These are phyloP conservation scores for Symphodus melops DNA, from an alignment of 2,113 vertebrate species.

Conservation along the genomic window DNA sequence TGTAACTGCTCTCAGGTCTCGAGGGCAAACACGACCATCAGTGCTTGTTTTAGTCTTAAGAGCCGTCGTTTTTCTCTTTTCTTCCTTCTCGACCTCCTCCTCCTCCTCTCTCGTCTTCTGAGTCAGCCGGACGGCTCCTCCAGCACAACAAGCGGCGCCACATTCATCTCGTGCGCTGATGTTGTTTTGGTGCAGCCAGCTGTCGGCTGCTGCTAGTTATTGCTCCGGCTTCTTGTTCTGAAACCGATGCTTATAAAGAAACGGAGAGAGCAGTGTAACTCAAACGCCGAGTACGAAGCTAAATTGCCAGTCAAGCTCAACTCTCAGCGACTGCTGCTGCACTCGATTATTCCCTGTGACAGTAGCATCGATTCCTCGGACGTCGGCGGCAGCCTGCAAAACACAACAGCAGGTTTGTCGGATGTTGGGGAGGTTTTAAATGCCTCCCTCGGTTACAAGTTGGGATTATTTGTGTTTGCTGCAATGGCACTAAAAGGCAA, in stretches of 20 bases:
- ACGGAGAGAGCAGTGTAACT: background rate
- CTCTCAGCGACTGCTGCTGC: background rate
- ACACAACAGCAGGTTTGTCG: background rate
- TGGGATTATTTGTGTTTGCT: background rate
- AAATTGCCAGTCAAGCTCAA: constrained; percentile 9
- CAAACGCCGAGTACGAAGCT: constrained; percentile 3
- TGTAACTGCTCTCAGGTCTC: constrained; percentile 15
- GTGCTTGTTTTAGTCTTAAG: background rate
- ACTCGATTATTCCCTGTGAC: background rate
- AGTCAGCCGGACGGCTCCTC: constrained; percentile 35
- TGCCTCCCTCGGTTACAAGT: background rate
- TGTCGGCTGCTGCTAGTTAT: constrained; percentile 24
- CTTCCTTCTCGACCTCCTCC: background rate
- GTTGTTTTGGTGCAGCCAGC: constrained; percentile 24
- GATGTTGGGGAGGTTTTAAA: background rate
- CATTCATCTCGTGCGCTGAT: constrained; percentile 32
- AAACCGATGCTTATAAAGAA: constrained; percentile 11
- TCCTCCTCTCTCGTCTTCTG: constrained; percentile 18
- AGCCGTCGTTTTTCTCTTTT: constrained; percentile 17
- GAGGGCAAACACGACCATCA: constrained; percentile 19
- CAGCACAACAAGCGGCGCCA: constrained; percentile 32
- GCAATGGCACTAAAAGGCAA: background rate
- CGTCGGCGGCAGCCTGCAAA: background rate
- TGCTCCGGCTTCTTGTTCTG: constrained; percentile 30
- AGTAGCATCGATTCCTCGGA: background rate